These are phyloP conservation scores for human DNA, from an alignment of 2,113 vertebrate species.

Conservation along the genomic window DNA sequence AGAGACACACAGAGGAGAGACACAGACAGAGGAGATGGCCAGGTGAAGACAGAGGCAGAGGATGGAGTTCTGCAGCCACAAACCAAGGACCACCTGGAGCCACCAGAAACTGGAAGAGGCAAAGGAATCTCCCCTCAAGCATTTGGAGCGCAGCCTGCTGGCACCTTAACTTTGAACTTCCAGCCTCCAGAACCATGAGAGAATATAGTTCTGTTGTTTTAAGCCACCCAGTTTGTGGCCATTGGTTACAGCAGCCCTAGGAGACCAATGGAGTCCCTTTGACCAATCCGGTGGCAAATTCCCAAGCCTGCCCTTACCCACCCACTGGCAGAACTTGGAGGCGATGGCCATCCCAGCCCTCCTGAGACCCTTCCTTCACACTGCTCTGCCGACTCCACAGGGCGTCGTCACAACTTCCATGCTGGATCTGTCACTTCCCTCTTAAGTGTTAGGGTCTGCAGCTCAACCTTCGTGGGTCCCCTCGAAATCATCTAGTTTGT, in stretches of 20 bases:
- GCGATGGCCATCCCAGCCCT: background rate
- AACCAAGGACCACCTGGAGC: background rate
- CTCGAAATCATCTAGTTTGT: background rate
- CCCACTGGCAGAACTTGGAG: background rate
- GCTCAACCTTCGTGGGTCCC: background rate
- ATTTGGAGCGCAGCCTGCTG: background rate
- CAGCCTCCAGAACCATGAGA: background rate
- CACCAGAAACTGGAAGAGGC: background rate
- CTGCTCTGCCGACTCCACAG: background rate
- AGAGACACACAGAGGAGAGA: background rate
- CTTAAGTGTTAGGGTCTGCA: background rate
- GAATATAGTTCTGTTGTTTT: background rate
- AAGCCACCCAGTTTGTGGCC: background rate
- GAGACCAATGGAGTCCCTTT: background rate
- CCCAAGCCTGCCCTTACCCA: background rate
- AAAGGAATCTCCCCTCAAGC: background rate
- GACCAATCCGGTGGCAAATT: background rate
- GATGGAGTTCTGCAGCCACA: background rate
- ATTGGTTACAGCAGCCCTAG: background rate
- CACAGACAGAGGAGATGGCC: background rate
- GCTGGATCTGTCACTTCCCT: background rate
- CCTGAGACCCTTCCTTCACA: background rate
- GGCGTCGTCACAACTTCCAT: background rate
- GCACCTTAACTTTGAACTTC: background rate
- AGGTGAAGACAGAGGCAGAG: background rate